Conservation (phyloP, 2,888 invertebrate genomes). For the Yponomeuta cagnagella region DNA sequence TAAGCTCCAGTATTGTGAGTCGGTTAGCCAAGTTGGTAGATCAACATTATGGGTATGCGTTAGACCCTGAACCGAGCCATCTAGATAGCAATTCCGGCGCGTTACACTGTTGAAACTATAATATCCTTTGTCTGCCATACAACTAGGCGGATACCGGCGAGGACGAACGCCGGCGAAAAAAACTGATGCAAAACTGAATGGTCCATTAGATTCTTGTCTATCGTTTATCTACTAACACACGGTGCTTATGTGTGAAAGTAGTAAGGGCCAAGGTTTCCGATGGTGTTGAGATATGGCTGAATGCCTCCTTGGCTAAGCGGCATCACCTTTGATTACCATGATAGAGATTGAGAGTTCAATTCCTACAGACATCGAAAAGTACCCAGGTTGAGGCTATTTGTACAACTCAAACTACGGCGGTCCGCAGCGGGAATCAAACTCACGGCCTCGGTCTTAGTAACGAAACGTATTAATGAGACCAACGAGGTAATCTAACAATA, state of each 20-base stretch:
- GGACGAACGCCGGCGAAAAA: slow-evolving; percentile 40
- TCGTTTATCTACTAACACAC: not conserved
- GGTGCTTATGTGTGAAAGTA: not conserved
- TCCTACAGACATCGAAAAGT: no score
- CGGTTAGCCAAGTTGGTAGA: no score
- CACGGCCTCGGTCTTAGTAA: no score
- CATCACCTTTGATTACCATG: no score
- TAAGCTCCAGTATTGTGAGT: no score
- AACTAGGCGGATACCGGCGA: slow-evolving; percentile 41
- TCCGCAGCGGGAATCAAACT: no score
- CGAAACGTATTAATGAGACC: no score
- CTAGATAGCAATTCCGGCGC: slow-evolving; percentile 5
- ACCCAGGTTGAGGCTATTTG: no score
- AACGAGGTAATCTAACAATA: not conserved
- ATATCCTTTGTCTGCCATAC: slow-evolving; percentile 16
- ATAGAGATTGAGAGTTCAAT: no score
- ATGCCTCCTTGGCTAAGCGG: no score
- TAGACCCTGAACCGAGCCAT: slow-evolving; percentile 5
- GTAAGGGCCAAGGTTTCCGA: not conserved
- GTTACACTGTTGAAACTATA: not conserved
- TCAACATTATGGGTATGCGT: not conserved
- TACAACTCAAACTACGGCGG: no score
- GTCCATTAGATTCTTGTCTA: slow-evolving; percentile 17
- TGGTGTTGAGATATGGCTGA: no score
- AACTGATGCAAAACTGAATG: slow-evolving; percentile 46